Evolutionary conservation across 2,888 invertebrate genomes (phyloP), one percentile per base, ranked within the genome.

Genomic region (Pachliopta kotzebuea): DNA sequence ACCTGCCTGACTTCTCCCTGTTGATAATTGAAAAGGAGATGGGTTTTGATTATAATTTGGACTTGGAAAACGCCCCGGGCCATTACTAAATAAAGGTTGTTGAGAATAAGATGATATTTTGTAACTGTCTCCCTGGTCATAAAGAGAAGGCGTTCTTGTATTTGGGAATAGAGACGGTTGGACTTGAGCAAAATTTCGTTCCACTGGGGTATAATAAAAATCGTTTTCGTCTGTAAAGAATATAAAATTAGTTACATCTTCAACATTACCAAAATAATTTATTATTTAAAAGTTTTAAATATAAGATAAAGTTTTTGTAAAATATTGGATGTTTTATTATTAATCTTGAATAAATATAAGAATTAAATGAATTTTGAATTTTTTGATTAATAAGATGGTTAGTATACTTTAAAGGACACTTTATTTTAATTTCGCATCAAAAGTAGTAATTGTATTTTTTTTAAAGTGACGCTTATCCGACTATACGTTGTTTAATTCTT

Each of bases 141-240:
- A 89, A 71, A 84, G 88, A 67, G 85, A 80, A 58, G 86, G 71
- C 60, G 85, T 83, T 56, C 85, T 83, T 78, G 76, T 88, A 63
- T 85, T 90, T 69, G 86, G 80, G 78, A 81, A 91, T 69, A 91
- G 75, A 74, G 88, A 84, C 58, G 91, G 91, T 80, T 91, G 90
- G 74, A 90, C 88, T 90, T 91, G 91, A 82, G 91, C 91, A 85
- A 87, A 91, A 79, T 77, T 91, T 83, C 90, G 86, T 83, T 91
- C 91, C 78, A 86, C 85, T 67, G 89, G 89, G 79, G 88, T 81
- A 80, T 86, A 89, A 76, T 86, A 91, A 77, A 86, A 90, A 73
- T 89, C 86, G 70, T 86, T 85, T 74, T 86, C 88, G 83, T 88
- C 91, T 91, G 90, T 74, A 84, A 68, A 69, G 67, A 71, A 72